Evolutionary conservation across 2,888 invertebrate genomes (phyloP), one percentile per base, ranked within the genome.

Genomic region (Nemoura dubitans): DNA sequence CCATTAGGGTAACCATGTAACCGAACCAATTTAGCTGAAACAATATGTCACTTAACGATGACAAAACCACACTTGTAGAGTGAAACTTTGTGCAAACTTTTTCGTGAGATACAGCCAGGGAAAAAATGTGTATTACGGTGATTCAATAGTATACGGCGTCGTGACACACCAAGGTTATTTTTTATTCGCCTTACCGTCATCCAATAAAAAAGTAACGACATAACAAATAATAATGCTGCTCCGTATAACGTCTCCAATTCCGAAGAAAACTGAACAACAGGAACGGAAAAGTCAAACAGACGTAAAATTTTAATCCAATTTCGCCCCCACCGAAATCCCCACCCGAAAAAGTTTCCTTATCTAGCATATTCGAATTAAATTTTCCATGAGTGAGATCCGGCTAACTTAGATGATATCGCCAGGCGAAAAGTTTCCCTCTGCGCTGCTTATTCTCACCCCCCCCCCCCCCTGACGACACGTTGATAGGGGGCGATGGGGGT

Each of bases 31-130:
- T 59, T 59, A 59, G 59, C 21, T 59, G 59, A 59, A 59, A 59
- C 59, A 59, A 59, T 59, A 59, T 59, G 59, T 59, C 59, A 59
- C 59, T 59, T 59, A 59, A 21, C 59, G 59, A 59, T 59, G 59
- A 59, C 14, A 59, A 59, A 59, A 59, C 59, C 59, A 21, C 59
- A 59, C 59, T 59, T 59, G 59, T 59, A 21, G 59, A 59, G 59
- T 21, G 59, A 59, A 59, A 59, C 59, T 59, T 59, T 10, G 59
- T 21, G 59, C 16, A 59, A 59, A 59, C 59, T 59, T 59, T 59
- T 21, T 1, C 16, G 14, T 59, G 59, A 14, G 14, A 59, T 7
- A 59, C 3, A 59, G 59, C 21, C 59, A 2, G n/a, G n/a, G n/a
- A 59, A 59, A 10, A 3, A 59, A 59, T 59, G 59, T 7, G 14